phyloP scores from a whole-genome alignment of 2,888 invertebrate genomes.

The Girardia tigrina region DNA sequence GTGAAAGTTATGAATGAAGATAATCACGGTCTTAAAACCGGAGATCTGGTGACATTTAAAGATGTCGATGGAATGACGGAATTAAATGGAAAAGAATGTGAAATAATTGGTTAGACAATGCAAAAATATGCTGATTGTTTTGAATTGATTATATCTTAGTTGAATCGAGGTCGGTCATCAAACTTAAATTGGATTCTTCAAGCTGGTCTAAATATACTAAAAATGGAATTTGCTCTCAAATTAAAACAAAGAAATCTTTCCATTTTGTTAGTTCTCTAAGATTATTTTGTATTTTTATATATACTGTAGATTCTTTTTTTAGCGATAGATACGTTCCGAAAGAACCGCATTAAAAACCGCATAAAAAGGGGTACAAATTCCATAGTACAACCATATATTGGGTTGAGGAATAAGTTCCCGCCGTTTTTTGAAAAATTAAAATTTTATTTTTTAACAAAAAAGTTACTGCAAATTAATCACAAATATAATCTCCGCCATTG shows the following conservation, averaged over 20 bases:
- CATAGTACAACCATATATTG: too few species aligned
- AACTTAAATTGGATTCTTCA: slow-evolving; percentile 2
- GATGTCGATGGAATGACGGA: slow-evolving; percentile 29
- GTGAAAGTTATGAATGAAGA: not conserved
- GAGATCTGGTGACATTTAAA: slow-evolving; percentile 14
- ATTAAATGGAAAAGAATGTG: slow-evolving; percentile 20
- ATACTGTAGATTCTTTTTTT: too few species aligned
- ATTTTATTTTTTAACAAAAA: too few species aligned
- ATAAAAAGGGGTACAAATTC: too few species aligned
- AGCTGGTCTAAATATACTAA: slow-evolving; percentile 2
- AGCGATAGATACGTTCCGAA: too few species aligned
- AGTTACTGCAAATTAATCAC: too few species aligned
- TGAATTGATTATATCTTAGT: not conserved
- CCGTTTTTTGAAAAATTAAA: too few species aligned
- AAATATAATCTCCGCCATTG: too few species aligned
- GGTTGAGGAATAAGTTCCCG: too few species aligned
- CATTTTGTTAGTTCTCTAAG: slow-evolving; percentile 16
- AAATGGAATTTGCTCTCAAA: not conserved
- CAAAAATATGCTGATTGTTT: not conserved
- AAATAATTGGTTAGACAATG: not conserved
- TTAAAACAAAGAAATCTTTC: not conserved
- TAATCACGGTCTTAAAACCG: slow-evolving; percentile 19
- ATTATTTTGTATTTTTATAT: too few species aligned
- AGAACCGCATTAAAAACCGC: too few species aligned
- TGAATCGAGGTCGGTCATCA: not conserved